Conservation (phyloP, 2,888 invertebrate species). For the Drosophila neutralis region DNA sequence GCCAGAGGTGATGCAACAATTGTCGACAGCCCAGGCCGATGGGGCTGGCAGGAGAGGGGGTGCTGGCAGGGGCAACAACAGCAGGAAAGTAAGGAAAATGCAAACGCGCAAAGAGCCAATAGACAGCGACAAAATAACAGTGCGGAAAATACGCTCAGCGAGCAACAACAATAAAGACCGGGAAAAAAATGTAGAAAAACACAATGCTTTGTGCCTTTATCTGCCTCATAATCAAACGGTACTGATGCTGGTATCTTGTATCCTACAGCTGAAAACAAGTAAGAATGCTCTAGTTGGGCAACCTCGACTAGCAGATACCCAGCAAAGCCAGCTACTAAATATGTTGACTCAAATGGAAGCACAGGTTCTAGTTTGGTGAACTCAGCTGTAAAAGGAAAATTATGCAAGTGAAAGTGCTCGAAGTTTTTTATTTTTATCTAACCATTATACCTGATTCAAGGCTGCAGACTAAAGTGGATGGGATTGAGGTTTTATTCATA, state of each 20-base stretch:
- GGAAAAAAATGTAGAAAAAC: constrained; percentile 55
- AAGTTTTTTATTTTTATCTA: too few relatives aligned
- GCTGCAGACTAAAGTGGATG: not conserved
- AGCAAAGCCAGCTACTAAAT: not conserved
- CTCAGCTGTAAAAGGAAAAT: not conserved
- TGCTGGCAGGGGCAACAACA: not conserved
- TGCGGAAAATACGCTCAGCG: constrained; percentile 62
- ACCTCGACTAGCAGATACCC: not conserved
- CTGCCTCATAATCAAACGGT: not conserved
- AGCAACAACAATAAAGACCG: constrained; percentile 15
- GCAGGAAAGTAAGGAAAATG: constrained; percentile 2
- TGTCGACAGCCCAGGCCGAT: constrained; percentile 40
- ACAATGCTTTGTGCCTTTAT: constrained; percentile 48
- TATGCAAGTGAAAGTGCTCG: not conserved
- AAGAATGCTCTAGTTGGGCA: not conserved
- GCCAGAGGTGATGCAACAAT: constrained; percentile 69
- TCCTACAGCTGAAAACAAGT: not conserved
- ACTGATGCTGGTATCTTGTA: not conserved
- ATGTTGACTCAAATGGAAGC: not conserved
- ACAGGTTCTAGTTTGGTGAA: not conserved
- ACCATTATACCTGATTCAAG: not conserved
- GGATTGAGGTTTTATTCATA: not conserved
- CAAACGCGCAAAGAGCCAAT: constrained; percentile 26
- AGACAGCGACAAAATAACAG: constrained; percentile 59
- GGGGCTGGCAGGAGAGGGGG: not conserved